These are phyloP conservation scores for Galbula dea DNA, from an alignment of 2,113 vertebrate species.

Conservation along the genomic window DNA sequence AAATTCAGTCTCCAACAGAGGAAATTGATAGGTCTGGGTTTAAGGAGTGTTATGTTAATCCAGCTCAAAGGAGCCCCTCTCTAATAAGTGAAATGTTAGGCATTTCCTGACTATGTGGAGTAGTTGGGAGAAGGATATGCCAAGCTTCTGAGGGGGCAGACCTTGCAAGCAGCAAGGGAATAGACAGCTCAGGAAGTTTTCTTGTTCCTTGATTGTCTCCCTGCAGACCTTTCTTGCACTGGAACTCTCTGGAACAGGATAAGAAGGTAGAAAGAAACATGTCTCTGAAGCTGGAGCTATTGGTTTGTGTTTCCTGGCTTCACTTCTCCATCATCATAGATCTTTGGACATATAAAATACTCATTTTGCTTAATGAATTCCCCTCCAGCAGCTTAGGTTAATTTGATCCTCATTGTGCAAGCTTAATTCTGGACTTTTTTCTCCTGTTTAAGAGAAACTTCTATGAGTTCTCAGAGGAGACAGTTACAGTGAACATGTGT, in stretches of 20 bases:
- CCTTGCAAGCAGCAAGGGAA: background rate
- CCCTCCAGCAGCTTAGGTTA: background rate
- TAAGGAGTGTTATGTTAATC: conserved; percentile 1
- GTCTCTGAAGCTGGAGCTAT: background rate
- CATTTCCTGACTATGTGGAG: background rate
- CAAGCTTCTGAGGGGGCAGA: background rate
- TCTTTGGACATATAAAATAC: background rate
- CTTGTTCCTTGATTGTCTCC: background rate
- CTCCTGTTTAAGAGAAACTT: background rate
- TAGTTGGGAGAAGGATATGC: background rate
- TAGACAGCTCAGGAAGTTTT: background rate
- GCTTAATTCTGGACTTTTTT: background rate
- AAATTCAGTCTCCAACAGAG: conserved; percentile 11
- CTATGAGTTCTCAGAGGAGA: background rate
- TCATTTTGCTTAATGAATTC: background rate
- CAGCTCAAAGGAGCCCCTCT: background rate
- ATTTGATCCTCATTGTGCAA: background rate
- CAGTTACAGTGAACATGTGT: background rate
- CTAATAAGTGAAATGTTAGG: background rate
- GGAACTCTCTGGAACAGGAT: background rate
- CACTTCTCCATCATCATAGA: background rate
- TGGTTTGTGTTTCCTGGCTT: background rate
- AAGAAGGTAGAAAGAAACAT: background rate
- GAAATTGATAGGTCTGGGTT: conserved; percentile 12
- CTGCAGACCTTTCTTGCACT: background rate